phyloP scores from a whole-genome alignment of 2,888 invertebrate species.

The Ophioninae sp. region DNA sequence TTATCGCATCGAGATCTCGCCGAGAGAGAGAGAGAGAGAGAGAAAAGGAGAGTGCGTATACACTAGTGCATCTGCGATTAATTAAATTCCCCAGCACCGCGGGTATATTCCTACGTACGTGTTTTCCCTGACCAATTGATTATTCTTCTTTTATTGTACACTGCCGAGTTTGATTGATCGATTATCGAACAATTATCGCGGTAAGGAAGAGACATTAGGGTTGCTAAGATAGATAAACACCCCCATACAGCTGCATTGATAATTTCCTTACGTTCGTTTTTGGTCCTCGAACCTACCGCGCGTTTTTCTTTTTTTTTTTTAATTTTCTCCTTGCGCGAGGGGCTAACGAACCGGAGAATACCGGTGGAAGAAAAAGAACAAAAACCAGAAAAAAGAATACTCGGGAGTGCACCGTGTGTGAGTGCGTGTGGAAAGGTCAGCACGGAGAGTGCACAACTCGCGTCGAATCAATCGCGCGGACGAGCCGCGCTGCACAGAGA shows the following conservation, averaged over 20 bases:
- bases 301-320: no score
- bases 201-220: slow-evolving; percentile 6
- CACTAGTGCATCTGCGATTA: slow-evolving; percentile 49
- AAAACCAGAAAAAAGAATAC: no score
- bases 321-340: background rate
- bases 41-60: background rate
- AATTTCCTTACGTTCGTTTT: no score
- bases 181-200: slow-evolving; percentile 56
- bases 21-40: background rate
- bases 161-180: slow-evolving; percentile 42
- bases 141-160: background rate
- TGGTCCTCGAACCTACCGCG: background rate
- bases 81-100: slow-evolving; percentile 48
- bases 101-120: background rate
- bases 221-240: background rate
- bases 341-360: slow-evolving; percentile 37
- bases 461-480: slow-evolving; percentile 50
- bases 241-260: no score
- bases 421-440: slow-evolving; percentile 51
- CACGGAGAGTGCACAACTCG: slow-evolving; percentile 40
- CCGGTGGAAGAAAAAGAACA: background rate
- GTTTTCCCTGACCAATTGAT: background rate
- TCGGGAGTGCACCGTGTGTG: slow-evolving; percentile 18
- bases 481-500: slow-evolving; percentile 45
- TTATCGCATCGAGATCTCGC: slow-evolving; percentile 39